Base-by-base conservation (phyloP, 2,113 vertebrate genomes). In the Hyaena hyaena region DNA sequence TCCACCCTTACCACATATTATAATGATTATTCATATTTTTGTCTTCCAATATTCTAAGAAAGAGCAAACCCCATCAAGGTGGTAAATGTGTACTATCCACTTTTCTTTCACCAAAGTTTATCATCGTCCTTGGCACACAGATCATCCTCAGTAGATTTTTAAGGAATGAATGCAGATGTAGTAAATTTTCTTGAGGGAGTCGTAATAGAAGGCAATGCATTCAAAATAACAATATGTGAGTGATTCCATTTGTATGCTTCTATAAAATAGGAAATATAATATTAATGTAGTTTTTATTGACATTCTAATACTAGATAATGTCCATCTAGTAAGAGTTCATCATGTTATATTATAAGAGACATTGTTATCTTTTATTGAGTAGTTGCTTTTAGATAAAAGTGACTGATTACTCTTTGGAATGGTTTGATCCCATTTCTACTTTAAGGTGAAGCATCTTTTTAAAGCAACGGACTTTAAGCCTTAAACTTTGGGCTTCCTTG, bases 291-390 rank as follows among this genome's bases (percentile, higher is more conserved):
- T 48, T 77, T 85, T 61, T 68, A 39, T 48, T 80, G 65, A 31
- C 35, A 80, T 89, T 92, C 96, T 94, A 74, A 85, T 74, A 48
- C 39, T 21, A 80, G 48, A 80, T 84, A 58, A 43, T 24, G 24
- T 65, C 31, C 87, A 96, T 66, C 53, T 94, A 31, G 83, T 96
- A 50, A 74, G 88, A 85, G 23, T 92, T 83, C 63, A 92, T 83
- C 16, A 45, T 7, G 26, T 73, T 85, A 28, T 92, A 26, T 58
- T 85, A 24, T 45, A 93, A 88, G 5, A 94, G 31, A 89, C 48
- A 71, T 94, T 55, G 23, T 89, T 48, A 81, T 92, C 28, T 94
- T 85, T 45, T 74, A 3, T 2, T 16, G 15, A 84, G 35, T 33
- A 71, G 24, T 1, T 84, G 4, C 69, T 96, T 89, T 89, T 80